These are phyloP conservation scores for Pantelozetes paolii DNA, from an alignment of 2,888 invertebrate genomes.

Conservation along the genomic window DNA sequence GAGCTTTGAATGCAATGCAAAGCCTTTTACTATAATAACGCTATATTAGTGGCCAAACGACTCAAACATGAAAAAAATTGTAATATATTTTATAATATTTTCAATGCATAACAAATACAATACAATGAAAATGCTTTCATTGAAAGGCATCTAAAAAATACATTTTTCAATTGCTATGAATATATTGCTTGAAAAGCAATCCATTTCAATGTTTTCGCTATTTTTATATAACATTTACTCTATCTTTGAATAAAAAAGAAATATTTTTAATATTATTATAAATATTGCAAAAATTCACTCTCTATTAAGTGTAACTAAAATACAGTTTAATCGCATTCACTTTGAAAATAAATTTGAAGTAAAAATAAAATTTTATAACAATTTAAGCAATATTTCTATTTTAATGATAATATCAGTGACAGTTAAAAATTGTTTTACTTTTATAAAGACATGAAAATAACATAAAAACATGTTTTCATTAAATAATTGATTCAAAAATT, in stretches of 20 bases:
- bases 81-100: neutral
- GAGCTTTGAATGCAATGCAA: neutral
- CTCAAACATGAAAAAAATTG: too few relatives aligned
- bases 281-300: neutral
- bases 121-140: too few relatives aligned
- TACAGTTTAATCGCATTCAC: neutral
- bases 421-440: neutral
- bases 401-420: neutral
- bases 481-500: conserved; percentile 21
- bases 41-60: neutral
- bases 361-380: conserved; percentile 12
- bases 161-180: too few relatives aligned
- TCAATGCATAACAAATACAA: neutral
- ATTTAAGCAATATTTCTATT: too few relatives aligned
- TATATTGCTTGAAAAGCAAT: too few relatives aligned
- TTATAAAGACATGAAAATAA: neutral
- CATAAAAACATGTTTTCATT: neutral
- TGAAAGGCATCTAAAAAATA: too few relatives aligned
- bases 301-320: too few relatives aligned
- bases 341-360: too few relatives aligned
- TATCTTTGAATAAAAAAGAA: neutral
- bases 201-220: too few relatives aligned
- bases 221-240: neutral
- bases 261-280: neutral
- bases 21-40: conserved; percentile 20